Evolutionary conservation across 2,888 invertebrate genomes (phyloP).

Genomic region (Lycaena phlaeas): DNA sequence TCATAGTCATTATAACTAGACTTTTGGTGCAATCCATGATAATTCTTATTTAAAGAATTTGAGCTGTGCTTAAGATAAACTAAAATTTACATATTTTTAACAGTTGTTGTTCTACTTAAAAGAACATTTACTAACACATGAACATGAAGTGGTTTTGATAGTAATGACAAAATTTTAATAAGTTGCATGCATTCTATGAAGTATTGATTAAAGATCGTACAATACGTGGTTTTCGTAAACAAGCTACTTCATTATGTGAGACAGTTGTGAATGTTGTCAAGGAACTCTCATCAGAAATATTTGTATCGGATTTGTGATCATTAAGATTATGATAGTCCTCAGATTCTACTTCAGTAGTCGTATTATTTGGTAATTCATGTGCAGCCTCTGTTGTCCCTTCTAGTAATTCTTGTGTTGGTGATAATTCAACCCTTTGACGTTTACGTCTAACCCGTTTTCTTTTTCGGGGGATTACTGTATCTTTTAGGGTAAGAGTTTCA

Average conservation of each 20-base stretch:
- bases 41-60: too few species aligned
- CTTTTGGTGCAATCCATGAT: too few species aligned
- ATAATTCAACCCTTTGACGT: background rate
- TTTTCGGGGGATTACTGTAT: background rate
- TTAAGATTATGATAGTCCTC: background rate
- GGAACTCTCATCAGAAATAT: background rate
- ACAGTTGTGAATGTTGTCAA: background rate
- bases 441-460: background rate
- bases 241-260: background rate
- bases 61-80: too few species aligned
- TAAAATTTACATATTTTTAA: too few species aligned
- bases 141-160: too few species aligned
- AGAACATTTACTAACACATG: too few species aligned
- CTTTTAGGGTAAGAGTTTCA: background rate
- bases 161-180: too few species aligned
- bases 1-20: too few species aligned
- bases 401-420: background rate
- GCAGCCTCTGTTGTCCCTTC: background rate
- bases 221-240: background rate
- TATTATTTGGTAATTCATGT: background rate
- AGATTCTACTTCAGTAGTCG: background rate
- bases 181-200: too few species aligned
- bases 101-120: too few species aligned
- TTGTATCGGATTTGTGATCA: background rate
- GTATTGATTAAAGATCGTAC: background rate